Evolutionary conservation across 2,113 vertebrate species (phyloP).

Genomic region (Hippocampus comes): DNA sequence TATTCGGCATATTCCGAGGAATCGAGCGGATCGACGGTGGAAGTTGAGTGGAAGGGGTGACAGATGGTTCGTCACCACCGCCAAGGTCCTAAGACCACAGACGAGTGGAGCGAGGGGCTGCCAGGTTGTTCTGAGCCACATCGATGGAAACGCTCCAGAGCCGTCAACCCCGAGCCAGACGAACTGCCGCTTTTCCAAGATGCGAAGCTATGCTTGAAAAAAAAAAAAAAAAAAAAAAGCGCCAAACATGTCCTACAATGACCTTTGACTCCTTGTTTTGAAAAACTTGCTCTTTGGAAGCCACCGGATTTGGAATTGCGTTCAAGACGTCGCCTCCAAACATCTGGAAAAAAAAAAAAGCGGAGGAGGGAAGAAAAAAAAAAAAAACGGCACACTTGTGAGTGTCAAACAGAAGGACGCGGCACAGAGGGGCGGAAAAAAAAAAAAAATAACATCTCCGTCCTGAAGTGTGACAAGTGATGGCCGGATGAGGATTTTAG

Average conservation of each 20-base stretch:
- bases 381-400: slow-evolving; percentile 17
- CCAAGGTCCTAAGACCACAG: slow-evolving; percentile 12
- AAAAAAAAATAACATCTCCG: slow-evolving; percentile 1
- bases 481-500: slow-evolving; percentile 42
- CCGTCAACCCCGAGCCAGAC: slow-evolving; percentile 29
- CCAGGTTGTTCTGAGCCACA: slow-evolving; percentile 32
- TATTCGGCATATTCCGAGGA: slow-evolving; percentile 10
- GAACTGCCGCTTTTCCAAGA: slow-evolving; percentile 50
- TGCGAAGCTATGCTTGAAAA: slow-evolving; percentile 17
- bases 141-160: slow-evolving; percentile 53
- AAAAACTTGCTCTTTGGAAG: slow-evolving; percentile 33
- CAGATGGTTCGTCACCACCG: slow-evolving; percentile 44
- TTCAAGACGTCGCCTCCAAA: slow-evolving; percentile 38
- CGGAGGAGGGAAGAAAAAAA: slow-evolving; percentile 12
- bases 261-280: slow-evolving; percentile 41
- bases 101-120: slow-evolving; percentile 33
- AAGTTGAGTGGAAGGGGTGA: slow-evolving; percentile 3
- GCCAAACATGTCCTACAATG: slow-evolving; percentile 21
- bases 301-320: slow-evolving; percentile 34
- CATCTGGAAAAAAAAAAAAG: slow-evolving; percentile 49
- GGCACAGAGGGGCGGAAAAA: too few species aligned
- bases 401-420: slow-evolving; percentile 8
- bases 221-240: slow-evolving; percentile 14
- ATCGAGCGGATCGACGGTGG: slow-evolving; percentile 10
- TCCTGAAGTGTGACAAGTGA: slow-evolving; percentile 27